Conservation (phyloP, 2,113 vertebrate genomes). For the Tinamus guttatus region DNA sequence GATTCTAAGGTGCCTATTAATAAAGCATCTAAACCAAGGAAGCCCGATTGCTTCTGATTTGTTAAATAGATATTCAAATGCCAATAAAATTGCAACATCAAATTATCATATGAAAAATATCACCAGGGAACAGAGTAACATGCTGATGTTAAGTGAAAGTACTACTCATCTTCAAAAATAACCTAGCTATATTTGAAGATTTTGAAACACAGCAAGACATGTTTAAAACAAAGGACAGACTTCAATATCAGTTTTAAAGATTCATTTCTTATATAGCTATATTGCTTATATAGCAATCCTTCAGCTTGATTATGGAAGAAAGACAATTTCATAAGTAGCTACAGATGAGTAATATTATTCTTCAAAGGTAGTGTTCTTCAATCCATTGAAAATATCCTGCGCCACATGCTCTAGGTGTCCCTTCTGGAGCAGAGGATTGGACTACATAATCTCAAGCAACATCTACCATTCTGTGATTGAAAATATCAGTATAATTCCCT, state of each 20-base stretch:
- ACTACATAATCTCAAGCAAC: no score
- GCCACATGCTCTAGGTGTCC: no score
- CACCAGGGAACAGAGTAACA: not conserved
- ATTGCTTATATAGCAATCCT: not conserved
- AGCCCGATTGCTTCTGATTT: not conserved
- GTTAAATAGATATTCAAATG: not conserved
- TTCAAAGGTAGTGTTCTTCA: conserved; percentile 34
- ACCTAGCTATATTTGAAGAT: not conserved
- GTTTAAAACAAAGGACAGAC: not conserved
- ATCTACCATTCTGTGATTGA: not conserved
- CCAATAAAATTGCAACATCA: not conserved
- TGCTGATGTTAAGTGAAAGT: not conserved
- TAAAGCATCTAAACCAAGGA: not conserved
- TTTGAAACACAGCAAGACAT: not conserved
- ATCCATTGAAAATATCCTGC: conserved; percentile 15
- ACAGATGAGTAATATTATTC: not conserved
- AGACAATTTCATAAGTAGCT: not conserved
- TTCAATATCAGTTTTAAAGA: not conserved
- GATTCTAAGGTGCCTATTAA: no score
- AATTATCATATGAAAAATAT: not conserved
- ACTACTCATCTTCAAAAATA: not conserved
- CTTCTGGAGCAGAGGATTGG: no score
- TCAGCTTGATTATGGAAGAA: not conserved
- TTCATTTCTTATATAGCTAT: not conserved
- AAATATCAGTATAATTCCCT: conserved; percentile 34